A percentile compares a stretch with the other conserved stretches of the same genome.
phyloP scores from a whole-genome alignment of 2,888 invertebrate species.

The Temnothorax rugatulus region DNA sequence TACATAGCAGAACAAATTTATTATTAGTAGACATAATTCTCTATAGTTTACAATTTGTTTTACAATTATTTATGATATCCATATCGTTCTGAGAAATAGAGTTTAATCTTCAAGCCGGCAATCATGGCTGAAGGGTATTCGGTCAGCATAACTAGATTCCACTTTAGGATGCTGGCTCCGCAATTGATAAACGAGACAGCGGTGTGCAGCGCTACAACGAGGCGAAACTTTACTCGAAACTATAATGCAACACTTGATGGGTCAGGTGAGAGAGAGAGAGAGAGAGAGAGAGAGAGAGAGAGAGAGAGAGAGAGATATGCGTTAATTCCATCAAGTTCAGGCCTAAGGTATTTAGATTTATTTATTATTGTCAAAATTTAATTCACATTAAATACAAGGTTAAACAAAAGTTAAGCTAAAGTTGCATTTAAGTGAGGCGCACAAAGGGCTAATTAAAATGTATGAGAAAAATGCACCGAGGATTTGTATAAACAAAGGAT shows the following conservation, averaged over 20 bases:
- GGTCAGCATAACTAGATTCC: constrained; percentile 40
- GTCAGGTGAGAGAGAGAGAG: background rate
- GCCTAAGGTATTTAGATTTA: too few relatives aligned
- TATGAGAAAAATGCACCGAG: too few relatives aligned
- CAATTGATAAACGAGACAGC: constrained; percentile 42
- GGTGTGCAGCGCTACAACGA: constrained; percentile 8
- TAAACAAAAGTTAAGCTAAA: too few relatives aligned
- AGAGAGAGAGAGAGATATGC: background rate
- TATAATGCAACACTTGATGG: constrained; percentile 1
- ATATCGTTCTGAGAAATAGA: constrained; percentile 3
- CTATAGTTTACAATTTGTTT: background rate
- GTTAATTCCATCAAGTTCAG: constrained; percentile 31
- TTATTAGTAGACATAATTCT: background rate
- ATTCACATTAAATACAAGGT: too few relatives aligned
- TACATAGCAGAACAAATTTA: background rate
- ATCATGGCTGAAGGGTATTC: background rate
- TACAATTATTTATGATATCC: background rate
- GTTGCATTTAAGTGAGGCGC: too few relatives aligned
- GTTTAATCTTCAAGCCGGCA: constrained; percentile 17
- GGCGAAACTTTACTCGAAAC: constrained; percentile 1
- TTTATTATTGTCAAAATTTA: too few relatives aligned
- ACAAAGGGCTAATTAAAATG: too few relatives aligned
- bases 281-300: background rate
- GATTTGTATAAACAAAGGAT: too few relatives aligned
- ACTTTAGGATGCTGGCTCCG: constrained; percentile 46